Base-by-base conservation (phyloP, 1,140 invertebrate genomes). In the Bombus breviceps region DNA sequence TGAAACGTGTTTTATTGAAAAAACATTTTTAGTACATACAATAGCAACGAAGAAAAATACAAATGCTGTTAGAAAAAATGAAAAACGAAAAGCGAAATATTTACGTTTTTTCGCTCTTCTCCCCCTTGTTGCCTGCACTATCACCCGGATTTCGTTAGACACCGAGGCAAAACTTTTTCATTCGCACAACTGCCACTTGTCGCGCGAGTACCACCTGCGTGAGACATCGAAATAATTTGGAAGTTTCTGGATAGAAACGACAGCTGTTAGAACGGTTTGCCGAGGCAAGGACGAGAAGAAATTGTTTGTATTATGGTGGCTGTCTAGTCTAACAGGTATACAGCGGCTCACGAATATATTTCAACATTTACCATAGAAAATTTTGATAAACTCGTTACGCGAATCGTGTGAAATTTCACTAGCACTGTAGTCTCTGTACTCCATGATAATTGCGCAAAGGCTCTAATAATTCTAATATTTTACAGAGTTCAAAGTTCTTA, bases 211-310 rank as follows among this genome's bases (percentile, higher is more conserved):
- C 73, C 93, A 93, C 85, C 88, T 93, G 93, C 88, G 74, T 75
- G 87, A 89, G 91, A 94, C 92, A 90, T 85, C 88, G 86, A 93
- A 92, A 93, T 93, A 93, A 94, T 94, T 92, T 86, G 91, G 90
- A 93, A 93, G 85, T 93, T 90, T 68, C 87, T 88, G 80, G 59
- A n/a, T 62, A 68, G 43, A 69, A 87, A 85, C 86, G 57, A 72
- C 88, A 74, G 77, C 37, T 79, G 64, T 74, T 64, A 37, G 88
- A 82, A 92, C 86, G 41, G 87, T 84, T 72, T 78, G 47, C 32
- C n/a, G 64, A 15, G 15, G 2, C 13, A 9, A 75, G 32, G 85
- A 83, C 87, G 76, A 68, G 83, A 66, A 34, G 82, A 89, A 88
- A 86, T 89, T 89, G 87, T 80, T 83, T 66, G 80, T 62, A 32